Conservation (phyloP, 1,140 invertebrate species). For the Wasmannia auropunctata region DNA sequence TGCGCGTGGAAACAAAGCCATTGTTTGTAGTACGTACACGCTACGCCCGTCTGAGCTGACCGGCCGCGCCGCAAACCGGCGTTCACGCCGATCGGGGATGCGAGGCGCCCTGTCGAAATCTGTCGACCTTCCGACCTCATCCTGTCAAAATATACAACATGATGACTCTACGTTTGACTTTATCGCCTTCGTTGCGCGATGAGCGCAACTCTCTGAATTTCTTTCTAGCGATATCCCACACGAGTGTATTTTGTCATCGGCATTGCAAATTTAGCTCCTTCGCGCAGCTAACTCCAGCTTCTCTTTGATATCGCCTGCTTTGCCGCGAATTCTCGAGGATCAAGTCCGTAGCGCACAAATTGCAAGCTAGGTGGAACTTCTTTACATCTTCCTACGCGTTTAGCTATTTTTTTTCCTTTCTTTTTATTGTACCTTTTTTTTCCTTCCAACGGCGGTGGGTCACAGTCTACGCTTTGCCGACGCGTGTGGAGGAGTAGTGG, state of each 20-base stretch:
- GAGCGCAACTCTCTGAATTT: neutral
- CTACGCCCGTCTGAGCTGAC: conserved; percentile 61
- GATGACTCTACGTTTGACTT: neutral
- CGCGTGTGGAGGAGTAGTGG: conserved; percentile 26
- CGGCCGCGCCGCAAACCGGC: conserved; percentile 40
- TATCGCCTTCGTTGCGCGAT: neutral
- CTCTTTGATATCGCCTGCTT: neutral
- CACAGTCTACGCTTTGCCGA: conserved; percentile 8
- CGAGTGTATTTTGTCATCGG: neutral
- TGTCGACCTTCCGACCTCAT: conserved; percentile 35
- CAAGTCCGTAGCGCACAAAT: neutral
- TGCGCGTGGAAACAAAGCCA: conserved; percentile 82
- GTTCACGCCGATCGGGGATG: conserved; percentile 75
- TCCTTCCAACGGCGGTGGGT: neutral
- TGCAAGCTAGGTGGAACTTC: neutral
- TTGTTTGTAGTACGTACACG: conserved; percentile 80
- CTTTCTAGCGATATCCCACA: neutral
- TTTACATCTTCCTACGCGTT: conserved; percentile 30
- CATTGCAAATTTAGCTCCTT: conserved; percentile 14
- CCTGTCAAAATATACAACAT: conserved; percentile 31
- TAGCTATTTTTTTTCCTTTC: neutral
- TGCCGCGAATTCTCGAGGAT: neutral
- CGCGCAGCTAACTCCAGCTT: neutral
- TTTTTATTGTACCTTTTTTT: conserved; percentile 18
- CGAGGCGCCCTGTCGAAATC: conserved; percentile 68